These are phyloP conservation scores for Pemphigus obesinymphae DNA, from an alignment of 1,140 invertebrate species.

Conservation along the genomic window DNA sequence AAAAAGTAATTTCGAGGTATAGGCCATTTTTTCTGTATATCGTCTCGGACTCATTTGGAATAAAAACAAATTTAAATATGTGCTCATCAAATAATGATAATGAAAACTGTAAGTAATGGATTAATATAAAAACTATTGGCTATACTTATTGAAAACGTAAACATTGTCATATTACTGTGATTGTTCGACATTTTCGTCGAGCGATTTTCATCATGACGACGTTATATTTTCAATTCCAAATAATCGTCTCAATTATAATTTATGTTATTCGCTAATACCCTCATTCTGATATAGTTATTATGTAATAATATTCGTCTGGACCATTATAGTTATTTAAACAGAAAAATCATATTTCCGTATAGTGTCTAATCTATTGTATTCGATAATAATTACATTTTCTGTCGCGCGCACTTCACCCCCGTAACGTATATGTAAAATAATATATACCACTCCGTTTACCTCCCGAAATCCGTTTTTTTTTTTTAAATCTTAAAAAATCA, in stretches of 20 bases:
- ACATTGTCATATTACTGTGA: not conserved
- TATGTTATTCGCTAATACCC: not conserved
- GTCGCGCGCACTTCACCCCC: too few relatives aligned
- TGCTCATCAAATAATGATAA: not conserved
- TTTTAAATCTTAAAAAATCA: too few relatives aligned
- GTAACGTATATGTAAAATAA: too few relatives aligned
- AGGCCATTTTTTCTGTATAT: not conserved
- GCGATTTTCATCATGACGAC: not conserved
- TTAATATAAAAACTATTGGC: not conserved
- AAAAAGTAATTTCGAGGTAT: not conserved
- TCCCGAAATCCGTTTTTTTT: not conserved
- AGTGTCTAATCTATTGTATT: too few relatives aligned
- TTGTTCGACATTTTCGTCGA: not conserved
- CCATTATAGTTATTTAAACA: not conserved
- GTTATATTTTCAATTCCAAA: not conserved
- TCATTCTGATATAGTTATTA: not conserved
- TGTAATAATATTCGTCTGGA: not conserved
- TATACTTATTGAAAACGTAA: not conserved
- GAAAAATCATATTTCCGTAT: not conserved
- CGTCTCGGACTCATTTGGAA: not conserved
- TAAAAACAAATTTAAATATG: constrained; percentile 6
- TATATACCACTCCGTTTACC: too few relatives aligned
- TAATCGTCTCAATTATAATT: not conserved
- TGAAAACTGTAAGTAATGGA: not conserved
- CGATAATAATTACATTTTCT: too few relatives aligned